Percentiles rank a stretch among this genome's conserved stretches.
Evolutionary conservation across 2,113 vertebrate species (phyloP).

Genomic region (Hirundichthys speculiger): DNA sequence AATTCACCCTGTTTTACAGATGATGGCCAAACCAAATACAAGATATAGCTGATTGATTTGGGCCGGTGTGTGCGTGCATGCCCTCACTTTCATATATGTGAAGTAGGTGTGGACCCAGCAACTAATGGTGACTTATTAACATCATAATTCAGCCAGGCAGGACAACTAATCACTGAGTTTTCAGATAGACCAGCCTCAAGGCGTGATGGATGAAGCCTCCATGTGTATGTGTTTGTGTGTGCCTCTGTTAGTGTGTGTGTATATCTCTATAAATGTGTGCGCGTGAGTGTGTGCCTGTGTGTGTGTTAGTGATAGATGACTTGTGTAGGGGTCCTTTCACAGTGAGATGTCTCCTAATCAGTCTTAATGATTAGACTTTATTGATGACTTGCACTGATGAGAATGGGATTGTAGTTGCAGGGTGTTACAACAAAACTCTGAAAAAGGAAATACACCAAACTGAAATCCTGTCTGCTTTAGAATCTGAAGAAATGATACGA

Average conservation of each 20-base stretch:
- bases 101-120: constrained; percentile 58
- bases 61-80: neutral
- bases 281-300: constrained; percentile 22
- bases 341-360: constrained; percentile 75
- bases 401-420: constrained; percentile 41
- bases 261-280: neutral
- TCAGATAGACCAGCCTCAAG: constrained; percentile 72
- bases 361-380: constrained; percentile 71
- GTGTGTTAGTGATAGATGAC: constrained; percentile 60
- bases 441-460: constrained; percentile 28
- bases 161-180: constrained; percentile 78
- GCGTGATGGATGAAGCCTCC: constrained; percentile 68
- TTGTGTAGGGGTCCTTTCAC: constrained; percentile 68
- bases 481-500: constrained; percentile 10
- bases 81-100: constrained; percentile 30
- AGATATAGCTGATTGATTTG: constrained; percentile 4
- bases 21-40: constrained; percentile 1
- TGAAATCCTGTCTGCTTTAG: constrained; percentile 21
- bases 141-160: constrained; percentile 78
- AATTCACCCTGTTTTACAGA: constrained; percentile 3
- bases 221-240: constrained; percentile 41
- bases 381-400: constrained; percentile 64
- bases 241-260: constrained; percentile 13
- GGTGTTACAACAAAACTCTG: constrained; percentile 30
- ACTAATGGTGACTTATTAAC: constrained; percentile 80